Evolutionary conservation across 2,888 invertebrate genomes (phyloP), one percentile per base, ranked within the genome.

Genomic region (Ectropis crepuscularia): DNA sequence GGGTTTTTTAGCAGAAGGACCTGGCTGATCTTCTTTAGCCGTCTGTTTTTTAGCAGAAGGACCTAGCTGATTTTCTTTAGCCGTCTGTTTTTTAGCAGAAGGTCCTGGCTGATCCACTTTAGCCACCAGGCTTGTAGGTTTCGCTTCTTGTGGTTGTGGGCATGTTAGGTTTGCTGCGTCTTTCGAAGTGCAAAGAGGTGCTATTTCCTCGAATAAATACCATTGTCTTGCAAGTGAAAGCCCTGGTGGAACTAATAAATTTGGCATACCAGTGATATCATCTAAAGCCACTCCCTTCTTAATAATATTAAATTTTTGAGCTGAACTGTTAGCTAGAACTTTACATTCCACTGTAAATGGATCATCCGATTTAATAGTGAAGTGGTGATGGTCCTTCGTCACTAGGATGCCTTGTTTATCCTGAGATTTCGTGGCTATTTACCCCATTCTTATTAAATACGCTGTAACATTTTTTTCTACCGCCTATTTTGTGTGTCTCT

Each of bases 261-360:
- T 55, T 55, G 55, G 55, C 55, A 55, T 55, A 55, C 55, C 55
- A 55, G 55, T 55, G 55, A 55, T 55, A 55, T 55, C 55, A 41
- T 41, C 41, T 41, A 41, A 41, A 41, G 41, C 7, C 41, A 41
- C 41, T 41, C 41, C 41, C 41, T 41, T 41, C 41, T 41, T 41
- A 41, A 41, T 10, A 41, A 41, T 41, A 41, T 41, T 41, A 41
- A 41, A 41, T 41, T 41, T 41, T 41, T 41, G 41, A 41, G 41
- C 41, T 41, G 41, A 41, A 41, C 41, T 41, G 41, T 41, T 41
- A 41, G 41, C 41, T 41, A 41, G 41, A 41, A 41, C 41, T 41
- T 41, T 41, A 41, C 54, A 55, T 55, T 55, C 46, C 46, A 55
- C 54, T 54, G 54, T 54, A 54, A 54, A 55, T 55, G 54, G 54